Conservation (phyloP, 2,797 vertebrate species). For the Pterois miles region DNA sequence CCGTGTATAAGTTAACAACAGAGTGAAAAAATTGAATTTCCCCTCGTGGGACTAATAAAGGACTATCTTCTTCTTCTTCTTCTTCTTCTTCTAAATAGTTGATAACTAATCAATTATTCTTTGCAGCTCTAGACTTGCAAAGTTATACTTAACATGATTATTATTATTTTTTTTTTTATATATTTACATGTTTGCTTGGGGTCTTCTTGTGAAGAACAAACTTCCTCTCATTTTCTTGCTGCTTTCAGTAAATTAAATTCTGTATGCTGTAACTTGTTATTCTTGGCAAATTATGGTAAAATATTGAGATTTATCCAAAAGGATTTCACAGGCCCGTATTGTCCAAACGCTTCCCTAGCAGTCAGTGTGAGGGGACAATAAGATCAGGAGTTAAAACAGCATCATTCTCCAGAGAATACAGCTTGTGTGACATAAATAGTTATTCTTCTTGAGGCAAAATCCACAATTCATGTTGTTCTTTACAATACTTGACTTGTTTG, state of each 20-base stretch:
- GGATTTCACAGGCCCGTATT: neutral
- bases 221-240: neutral
- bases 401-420: constrained; percentile 19
- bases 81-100: too few species aligned
- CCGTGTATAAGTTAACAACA: too few species aligned
- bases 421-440: neutral
- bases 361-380: constrained; percentile 18
- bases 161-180: neutral
- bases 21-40: too few species aligned
- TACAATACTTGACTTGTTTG: neutral
- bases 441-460: neutral
- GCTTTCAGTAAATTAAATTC: constrained; percentile 23
- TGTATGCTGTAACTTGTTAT: neutral
- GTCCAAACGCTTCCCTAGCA: constrained; percentile 4
- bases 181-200: neutral
- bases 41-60: too few species aligned
- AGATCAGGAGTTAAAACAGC: constrained; percentile 44
- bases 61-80: too few species aligned
- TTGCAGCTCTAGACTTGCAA: neutral
- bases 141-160: neutral
- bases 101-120: too few species aligned
- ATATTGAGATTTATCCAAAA: neutral
- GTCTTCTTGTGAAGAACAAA: neutral
- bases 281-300: constrained; percentile 36
- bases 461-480: neutral